Evolutionary conservation across 2,113 vertebrate species (phyloP), one percentile per base, ranked within the genome.

Genomic region (Garra rufa): DNA sequence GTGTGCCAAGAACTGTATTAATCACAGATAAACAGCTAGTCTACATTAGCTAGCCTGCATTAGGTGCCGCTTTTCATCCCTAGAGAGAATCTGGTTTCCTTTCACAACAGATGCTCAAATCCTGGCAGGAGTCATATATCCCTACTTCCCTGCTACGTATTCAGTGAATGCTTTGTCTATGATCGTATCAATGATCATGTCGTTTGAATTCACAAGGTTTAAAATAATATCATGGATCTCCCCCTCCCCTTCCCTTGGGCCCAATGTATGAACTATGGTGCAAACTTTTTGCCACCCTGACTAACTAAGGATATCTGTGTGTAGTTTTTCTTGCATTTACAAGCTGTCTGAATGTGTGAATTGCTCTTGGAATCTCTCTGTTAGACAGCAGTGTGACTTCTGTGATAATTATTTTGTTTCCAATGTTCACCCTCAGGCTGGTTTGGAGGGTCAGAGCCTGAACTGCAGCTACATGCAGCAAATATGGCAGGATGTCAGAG

Each of bases 401-500:
- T 44, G 10, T 41, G 34, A 19, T 46, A 63, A 34, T 83, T 57
- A 41, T 50, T 70, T 19, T 48, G 55, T 38, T 78, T 74, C 17
- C 10, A 17, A 46, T 61, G 9, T 50, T 74, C 63, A 17, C n/a
- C 59, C 9, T 8, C 14, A 95, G 94, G 86, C 89, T 75, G 90
- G 90, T 81, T 85, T 86, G 28, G 83, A n/a, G 28, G 59, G 65
- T 34, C 24, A 73, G 17, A 65, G 87, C 14, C 57, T 94, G 85
- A 74, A 89, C 9, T 95, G 94, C 83, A 89, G 46, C 21, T 61
- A 91, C 6, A 86, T 81, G 48, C 69, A 92, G 26, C 46, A 59
- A 34, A 6, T 19, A 44, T 95, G 94, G 94, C 87, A 90, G 50
- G 85, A 86, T 9, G 78, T 93, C 13, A 28, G 75, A 43, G 73